These are phyloP conservation scores for Aphelenchoides bicaudatus DNA, from an alignment of 2,888 invertebrate genomes.

Conservation along the genomic window DNA sequence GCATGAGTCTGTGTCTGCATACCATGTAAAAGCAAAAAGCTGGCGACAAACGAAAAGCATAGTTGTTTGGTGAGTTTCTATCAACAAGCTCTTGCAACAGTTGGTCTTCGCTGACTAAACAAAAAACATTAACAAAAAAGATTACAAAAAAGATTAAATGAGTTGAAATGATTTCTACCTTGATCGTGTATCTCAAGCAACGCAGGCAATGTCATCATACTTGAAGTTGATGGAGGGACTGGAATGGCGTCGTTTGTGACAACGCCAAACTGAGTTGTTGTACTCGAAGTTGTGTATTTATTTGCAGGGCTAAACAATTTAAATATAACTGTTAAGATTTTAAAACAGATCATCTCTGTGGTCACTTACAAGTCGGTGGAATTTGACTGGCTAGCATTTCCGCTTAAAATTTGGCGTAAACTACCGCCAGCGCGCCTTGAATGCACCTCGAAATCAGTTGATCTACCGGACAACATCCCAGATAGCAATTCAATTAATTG, in stretches of 20 bases:
- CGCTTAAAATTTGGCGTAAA: too few relatives aligned
- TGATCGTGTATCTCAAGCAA: conserved; percentile 8
- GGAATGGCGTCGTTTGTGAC: not conserved
- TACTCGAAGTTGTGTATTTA: too few relatives aligned
- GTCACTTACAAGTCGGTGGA: too few relatives aligned
- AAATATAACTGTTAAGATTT: too few relatives aligned
- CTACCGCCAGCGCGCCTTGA: conserved; percentile 6
- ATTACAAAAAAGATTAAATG: too few relatives aligned
- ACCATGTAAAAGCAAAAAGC: conserved; percentile 93
- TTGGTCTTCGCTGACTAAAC: conserved; percentile 72
- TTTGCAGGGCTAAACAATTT: too few relatives aligned
- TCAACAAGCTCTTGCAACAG: conserved; percentile 83
- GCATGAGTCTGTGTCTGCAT: conserved; percentile 75
- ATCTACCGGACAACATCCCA: too few relatives aligned
- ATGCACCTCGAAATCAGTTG: too few relatives aligned
- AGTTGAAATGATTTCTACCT: not conserved
- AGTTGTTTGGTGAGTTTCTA: conserved; percentile 66
- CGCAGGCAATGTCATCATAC: not conserved
- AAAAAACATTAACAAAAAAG: not conserved
- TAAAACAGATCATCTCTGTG: too few relatives aligned
- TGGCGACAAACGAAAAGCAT: conserved; percentile 87
- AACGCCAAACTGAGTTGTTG: conserved; percentile 2
- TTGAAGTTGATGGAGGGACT: not conserved
- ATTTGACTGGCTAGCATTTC: too few relatives aligned
- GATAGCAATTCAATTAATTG: too few relatives aligned